Percentiles rank a stretch among this genome's conserved stretches.
Evolutionary conservation across 1,140 invertebrate species (phyloP).

Genomic region (Acyrthosiphon pisum): DNA sequence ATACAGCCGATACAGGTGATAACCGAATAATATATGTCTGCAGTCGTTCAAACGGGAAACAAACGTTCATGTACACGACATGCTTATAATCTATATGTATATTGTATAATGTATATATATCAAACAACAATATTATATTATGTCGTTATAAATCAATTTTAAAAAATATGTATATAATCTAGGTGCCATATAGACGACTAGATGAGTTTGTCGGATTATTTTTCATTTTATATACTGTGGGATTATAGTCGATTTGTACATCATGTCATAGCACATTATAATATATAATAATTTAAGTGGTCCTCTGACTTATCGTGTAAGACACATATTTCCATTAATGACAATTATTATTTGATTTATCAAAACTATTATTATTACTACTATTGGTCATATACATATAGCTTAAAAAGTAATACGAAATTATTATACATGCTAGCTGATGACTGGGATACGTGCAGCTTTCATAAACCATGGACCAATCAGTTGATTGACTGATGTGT

Average conservation of each 20-base stretch:
- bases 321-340: neutral
- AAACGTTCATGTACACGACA: too few species aligned
- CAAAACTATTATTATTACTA: neutral
- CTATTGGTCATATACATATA: neutral
- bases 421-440: neutral
- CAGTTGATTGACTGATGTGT: neutral
- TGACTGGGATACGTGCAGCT: neutral
- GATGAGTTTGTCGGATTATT: neutral
- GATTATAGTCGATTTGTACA: neutral
- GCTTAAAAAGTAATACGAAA: neutral
- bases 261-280: neutral
- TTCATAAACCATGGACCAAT: neutral
- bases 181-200: neutral
- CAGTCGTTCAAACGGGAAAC: too few species aligned
- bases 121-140: neutral
- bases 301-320: neutral
- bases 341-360: slow-evolving; percentile 15
- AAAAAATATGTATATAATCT: neutral
- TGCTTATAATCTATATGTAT: neutral
- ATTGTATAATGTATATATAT: neutral
- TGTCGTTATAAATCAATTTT: neutral
- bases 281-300: neutral
- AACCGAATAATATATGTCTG: too few species aligned
- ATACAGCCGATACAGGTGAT: too few species aligned
- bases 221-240: neutral